phyloP scores from a whole-genome alignment of 2,113 vertebrate species.

The Chauna torquata region DNA sequence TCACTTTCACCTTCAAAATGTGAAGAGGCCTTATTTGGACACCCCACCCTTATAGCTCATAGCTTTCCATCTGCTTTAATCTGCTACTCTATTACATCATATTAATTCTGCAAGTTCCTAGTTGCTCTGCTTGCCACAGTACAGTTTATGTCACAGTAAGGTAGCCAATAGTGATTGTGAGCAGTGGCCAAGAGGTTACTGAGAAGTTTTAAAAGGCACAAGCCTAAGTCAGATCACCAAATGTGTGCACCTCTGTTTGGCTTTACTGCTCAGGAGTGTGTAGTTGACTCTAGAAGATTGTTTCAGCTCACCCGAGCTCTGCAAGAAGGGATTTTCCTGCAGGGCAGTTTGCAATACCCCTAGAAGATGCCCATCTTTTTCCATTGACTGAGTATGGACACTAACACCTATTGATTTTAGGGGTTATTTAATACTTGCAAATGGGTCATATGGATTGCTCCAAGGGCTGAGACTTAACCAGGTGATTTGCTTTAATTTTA shows the following conservation, averaged over 20 bases:
- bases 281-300: background rate
- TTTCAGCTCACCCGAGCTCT: background rate
- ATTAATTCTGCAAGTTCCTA: background rate
- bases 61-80: background rate
- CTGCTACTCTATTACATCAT: background rate
- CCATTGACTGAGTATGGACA: background rate
- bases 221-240: background rate
- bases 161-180: background rate
- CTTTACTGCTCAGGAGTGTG: background rate
- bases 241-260: background rate
- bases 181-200: background rate
- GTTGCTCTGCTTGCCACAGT: background rate
- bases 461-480: background rate
- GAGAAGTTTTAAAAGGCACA: background rate
- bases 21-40: slow-evolving; percentile 17
- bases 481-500: background rate
- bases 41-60: background rate
- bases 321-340: background rate
- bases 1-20: background rate
- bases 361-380: background rate
- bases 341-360: background rate
- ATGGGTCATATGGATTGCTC: background rate
- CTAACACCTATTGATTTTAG: background rate
- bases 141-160: background rate
- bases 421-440: background rate